phyloP scores from a whole-genome alignment of 2,113 vertebrate genomes.

The Formicarius rufipectus region DNA sequence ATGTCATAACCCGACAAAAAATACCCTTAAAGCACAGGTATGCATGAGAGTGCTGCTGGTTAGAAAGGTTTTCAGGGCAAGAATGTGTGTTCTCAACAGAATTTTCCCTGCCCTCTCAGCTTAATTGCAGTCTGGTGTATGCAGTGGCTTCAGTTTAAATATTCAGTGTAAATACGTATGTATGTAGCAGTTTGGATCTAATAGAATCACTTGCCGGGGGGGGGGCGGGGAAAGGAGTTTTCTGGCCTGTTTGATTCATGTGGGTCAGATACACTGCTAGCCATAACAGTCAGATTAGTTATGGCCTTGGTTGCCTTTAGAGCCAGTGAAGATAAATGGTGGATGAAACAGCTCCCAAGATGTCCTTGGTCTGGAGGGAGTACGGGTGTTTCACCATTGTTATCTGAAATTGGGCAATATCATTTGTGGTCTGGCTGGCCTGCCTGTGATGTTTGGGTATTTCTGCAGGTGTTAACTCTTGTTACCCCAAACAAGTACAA shows the following conservation, averaged over 20 bases:
- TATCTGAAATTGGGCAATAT: neutral
- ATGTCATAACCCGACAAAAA: neutral
- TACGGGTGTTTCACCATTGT: neutral
- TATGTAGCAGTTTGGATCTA: neutral
- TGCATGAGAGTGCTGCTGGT: neutral
- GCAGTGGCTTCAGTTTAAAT: neutral
- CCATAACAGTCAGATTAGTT: neutral
- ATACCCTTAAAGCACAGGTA: neutral
- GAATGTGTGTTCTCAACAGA: neutral
- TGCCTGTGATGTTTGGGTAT: neutral
- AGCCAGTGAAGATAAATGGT: neutral
- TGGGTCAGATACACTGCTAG: neutral
- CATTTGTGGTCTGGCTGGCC: neutral
- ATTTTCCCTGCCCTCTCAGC: neutral
- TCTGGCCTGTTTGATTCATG: neutral
- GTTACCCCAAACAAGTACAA: neutral
- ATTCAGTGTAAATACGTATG: neutral
- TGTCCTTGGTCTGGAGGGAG: neutral
- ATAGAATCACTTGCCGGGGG: neutral
- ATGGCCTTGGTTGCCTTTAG: neutral
- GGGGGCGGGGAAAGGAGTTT: no score
- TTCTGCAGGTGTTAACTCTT: neutral
- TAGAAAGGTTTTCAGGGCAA: neutral
- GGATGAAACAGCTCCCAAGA: neutral
- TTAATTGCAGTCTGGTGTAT: neutral